Evolutionary conservation across 2,113 vertebrate genomes (phyloP).

Genomic region (Phaethon lepturus): DNA sequence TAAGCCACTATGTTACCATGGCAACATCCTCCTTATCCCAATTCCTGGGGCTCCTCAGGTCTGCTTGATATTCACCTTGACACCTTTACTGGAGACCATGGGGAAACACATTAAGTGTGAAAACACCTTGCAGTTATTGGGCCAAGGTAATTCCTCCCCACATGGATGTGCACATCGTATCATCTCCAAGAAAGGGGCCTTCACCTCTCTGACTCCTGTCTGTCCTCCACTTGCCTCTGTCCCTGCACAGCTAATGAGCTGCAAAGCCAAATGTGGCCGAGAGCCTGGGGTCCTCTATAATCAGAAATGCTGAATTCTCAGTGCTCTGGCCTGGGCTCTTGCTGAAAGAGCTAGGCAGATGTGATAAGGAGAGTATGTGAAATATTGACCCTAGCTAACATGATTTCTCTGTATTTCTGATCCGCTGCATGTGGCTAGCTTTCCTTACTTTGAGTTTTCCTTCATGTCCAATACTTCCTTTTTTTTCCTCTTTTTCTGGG

Average conservation of each 20-base stretch:
- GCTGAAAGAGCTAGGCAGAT: background rate
- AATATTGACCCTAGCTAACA: background rate
- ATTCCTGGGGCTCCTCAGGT: background rate
- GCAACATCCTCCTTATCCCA: conserved; percentile 30
- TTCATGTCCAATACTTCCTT: background rate
- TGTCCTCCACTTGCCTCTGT: background rate
- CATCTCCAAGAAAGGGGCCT: background rate
- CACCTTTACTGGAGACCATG: background rate
- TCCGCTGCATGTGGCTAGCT: background rate
- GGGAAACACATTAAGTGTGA: background rate
- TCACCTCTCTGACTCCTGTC: background rate
- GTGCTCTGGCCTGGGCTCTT: background rate
- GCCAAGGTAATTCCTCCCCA: background rate
- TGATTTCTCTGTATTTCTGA: background rate
- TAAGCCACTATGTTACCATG: conserved; percentile 47
- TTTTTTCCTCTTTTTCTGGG: background rate
- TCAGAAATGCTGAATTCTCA: background rate
- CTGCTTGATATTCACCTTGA: conserved; percentile 50
- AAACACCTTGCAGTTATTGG: background rate
- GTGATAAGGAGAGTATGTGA: background rate
- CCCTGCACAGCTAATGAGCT: background rate
- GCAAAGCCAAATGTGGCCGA: background rate
- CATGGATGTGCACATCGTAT: accelerated
- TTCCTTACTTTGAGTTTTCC: background rate
- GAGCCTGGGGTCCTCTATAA: background rate